Conservation (phyloP, 2,888 invertebrate genomes). For the Osmoderma eremita region DNA sequence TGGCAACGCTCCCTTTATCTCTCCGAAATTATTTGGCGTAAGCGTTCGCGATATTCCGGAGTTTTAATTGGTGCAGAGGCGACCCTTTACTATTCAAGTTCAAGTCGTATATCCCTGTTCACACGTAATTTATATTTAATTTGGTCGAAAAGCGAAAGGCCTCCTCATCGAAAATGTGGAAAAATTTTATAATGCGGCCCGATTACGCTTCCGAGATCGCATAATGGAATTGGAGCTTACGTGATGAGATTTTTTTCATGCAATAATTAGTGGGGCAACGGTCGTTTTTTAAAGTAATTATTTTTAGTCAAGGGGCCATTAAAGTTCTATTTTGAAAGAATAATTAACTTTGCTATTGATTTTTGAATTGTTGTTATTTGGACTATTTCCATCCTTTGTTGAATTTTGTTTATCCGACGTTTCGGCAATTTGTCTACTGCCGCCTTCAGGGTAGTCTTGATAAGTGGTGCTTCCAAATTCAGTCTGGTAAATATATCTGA, state of each 20-base stretch:
- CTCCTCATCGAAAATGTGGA: background rate
- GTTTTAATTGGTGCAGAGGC: conserved; percentile 24
- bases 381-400: too few relatives aligned
- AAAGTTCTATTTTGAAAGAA: background rate
- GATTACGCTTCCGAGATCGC: conserved; percentile 14
- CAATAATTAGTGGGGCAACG: conserved; percentile 16
- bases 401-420: too few relatives aligned
- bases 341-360: too few relatives aligned
- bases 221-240: conserved; percentile 21
- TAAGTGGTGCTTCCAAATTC: too few relatives aligned
- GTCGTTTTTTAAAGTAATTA: conserved; percentile 24
- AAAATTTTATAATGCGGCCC: conserved; percentile 31
- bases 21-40: conserved; percentile 13
- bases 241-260: conserved; percentile 22
- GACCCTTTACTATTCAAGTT: conserved; percentile 12
- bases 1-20: background rate
- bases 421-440: too few relatives aligned
- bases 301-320: background rate
- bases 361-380: too few relatives aligned
- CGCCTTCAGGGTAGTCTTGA: too few relatives aligned
- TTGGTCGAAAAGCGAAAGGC: conserved; percentile 3
- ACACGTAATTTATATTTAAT: conserved; percentile 32
- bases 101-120: conserved; percentile 7
- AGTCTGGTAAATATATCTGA: too few relatives aligned
- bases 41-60: conserved; percentile 20